Base-by-base conservation (phyloP, 2,113 vertebrate genomes). In the Leuciscus idus region DNA sequence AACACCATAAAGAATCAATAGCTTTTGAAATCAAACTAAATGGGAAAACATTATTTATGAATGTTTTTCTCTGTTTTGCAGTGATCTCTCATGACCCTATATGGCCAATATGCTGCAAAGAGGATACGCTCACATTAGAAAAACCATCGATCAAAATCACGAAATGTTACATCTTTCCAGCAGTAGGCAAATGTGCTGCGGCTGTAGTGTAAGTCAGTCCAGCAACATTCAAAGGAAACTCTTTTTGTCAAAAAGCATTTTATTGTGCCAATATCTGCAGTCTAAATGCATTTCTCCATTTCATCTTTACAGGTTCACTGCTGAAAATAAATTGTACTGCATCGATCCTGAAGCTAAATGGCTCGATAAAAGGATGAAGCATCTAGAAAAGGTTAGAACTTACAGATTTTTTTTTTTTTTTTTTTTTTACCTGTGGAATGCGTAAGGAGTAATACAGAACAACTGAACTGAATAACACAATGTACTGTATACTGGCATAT, bases 141-240 rank as follows among this genome's bases (percentile, higher is more conserved):
- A 6, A 43, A 0, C 8, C 62, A 0, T 0, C 0, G 6, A 12
- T 0, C 0, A 6, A 3, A 8, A 36, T 90, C 62, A 39, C 0
- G 7, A n/a, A 21, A 0, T 90, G 87, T 50, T 15, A 68, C 1
- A 39, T 30, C 11, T 33, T 84, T 13, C 15, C 26, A 6, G 10
- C 12, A 39, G 82, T 2, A 48, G 1, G 2, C 5, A 11, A 5
- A n/a, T 90, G 89, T 28, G 19, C 11, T 57, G 77, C 17, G 6
- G 73, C 89, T 13, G 80, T 82, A 12, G 59, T 80, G 89, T 90
- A 81, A 90, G 89, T 90, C 66, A 62, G 2, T 50, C 12, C 3
- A 57, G n/a, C 1, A 17, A 59, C 19, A 30, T 21, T 33, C 23
- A 26, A 52, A 15, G 10, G 19, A 21, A 6, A n/a, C 21, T 75